Evolutionary conservation across 2,113 vertebrate genomes (phyloP), one percentile per base, ranked within the genome.

Genomic region (Pyrgilauda ruficollis): DNA sequence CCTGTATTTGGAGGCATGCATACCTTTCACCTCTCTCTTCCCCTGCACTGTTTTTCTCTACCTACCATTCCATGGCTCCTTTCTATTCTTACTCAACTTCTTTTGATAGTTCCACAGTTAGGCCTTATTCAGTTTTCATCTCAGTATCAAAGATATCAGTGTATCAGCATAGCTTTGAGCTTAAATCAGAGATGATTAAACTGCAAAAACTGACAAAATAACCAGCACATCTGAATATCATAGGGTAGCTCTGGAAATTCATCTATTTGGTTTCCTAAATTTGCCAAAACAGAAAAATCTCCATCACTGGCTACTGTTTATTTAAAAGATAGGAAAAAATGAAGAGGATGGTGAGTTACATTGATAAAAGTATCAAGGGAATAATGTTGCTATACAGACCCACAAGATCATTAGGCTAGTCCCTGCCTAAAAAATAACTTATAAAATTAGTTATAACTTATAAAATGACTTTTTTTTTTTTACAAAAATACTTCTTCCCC

Each of bases 1-100:
- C 46, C 11, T 30, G 0, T 35, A 79, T 76, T 46, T 86, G 31
- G 10, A 5, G 17, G 2, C 0, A 1, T 5, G 16, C 0, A 1
- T 43, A 17, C 4, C 11, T 82, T 85, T 85, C 20, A 73, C 4
- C 8, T 12, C 11, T 14, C 17, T 15, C 15, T 63, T 55, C 8
- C 4, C 2, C 22, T 15, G 2, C 7, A 27, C 11, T 26, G 4
- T 2, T 43, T 67, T 50, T 53, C 46, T 21, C 20, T 66, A 24
- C 3, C 5, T n/a, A 53, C 7, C 1, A 35, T 79, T 75, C 12
- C 13, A 10, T 27, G 47, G 1, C 0, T 41, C 7, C 55, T 84
- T 62, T 74, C 11, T 37, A 12, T 58, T 66, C 7, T 66, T 63
- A 58, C 2, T 70, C 11, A 37, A n/a, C n/a, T 82, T 74, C 5